Conservation (phyloP, 2,888 invertebrate species). For the Oligia latruncula region DNA sequence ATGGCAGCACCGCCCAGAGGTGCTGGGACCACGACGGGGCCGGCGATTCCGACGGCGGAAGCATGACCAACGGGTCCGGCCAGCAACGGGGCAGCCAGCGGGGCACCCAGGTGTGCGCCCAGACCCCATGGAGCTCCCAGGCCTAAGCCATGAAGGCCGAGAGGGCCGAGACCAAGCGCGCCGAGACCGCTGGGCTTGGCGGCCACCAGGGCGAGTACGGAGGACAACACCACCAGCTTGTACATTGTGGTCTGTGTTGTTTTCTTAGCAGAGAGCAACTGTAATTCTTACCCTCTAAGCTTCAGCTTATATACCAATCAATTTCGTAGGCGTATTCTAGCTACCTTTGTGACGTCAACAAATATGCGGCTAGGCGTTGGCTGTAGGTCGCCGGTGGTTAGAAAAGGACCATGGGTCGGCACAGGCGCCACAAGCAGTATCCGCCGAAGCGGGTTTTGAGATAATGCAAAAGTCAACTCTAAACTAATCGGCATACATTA, state of each 20-base stretch:
- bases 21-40: conserved; percentile 74
- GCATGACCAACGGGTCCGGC: conserved; percentile 68
- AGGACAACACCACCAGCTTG: conserved; percentile 91
- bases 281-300: conserved; percentile 75
- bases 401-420: conserved; percentile 75
- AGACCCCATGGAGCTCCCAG: conserved; percentile 71
- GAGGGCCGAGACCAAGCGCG: conserved; percentile 64
- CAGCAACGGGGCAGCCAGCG: conserved; percentile 68
- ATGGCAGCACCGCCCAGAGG: conserved; percentile 77
- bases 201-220: conserved; percentile 90
- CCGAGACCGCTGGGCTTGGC: conserved; percentile 83
- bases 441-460: conserved; percentile 28
- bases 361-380: conserved; percentile 83
- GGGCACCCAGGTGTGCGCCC: conserved; percentile 73
- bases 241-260: conserved; percentile 90
- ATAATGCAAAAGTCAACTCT: conserved; percentile 63
- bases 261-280: conserved; percentile 82
- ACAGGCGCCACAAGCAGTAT: conserved; percentile 53
- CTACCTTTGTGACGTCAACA: conserved; percentile 84
- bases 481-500: conserved; percentile 68
- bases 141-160: conserved; percentile 63
- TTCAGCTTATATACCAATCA: conserved; percentile 83
- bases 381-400: conserved; percentile 73
- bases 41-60: conserved; percentile 71
- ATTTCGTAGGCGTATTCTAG: conserved; percentile 83